phyloP scores from a whole-genome alignment of 2,888 invertebrate genomes.

The Harpalus rubripes region DNA sequence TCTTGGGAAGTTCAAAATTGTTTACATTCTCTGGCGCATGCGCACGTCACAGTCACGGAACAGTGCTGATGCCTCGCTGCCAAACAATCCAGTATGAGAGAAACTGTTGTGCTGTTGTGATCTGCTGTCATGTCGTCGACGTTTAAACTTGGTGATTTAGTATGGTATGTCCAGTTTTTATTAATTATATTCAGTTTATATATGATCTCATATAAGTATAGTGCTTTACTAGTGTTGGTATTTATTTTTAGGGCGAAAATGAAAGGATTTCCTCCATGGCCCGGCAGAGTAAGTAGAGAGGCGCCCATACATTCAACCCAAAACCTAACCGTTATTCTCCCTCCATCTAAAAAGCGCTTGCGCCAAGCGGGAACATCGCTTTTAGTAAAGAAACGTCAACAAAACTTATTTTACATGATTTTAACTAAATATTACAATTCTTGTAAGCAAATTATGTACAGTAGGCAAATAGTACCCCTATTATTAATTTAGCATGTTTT shows the following conservation, averaged over 20 bases:
- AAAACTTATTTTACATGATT: conserved; percentile 38
- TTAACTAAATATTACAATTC: conserved; percentile 9
- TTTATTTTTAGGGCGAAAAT: conserved; percentile 93
- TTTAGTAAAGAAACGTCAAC: conserved; percentile 61
- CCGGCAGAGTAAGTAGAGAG: conserved; percentile 91
- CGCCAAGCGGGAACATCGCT: conserved; percentile 67
- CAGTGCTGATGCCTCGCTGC: conserved; percentile 63
- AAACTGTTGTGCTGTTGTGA: conserved; percentile 68
- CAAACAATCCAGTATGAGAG: conserved; percentile 72
- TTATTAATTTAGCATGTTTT: background rate
- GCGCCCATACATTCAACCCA: conserved; percentile 67
- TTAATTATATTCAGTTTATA: conserved; percentile 52
- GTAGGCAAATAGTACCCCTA: background rate
- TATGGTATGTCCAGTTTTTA: conserved; percentile 81
- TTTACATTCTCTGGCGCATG: conserved; percentile 68
- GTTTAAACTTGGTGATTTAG: conserved; percentile 84
- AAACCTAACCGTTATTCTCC: conserved; percentile 77
- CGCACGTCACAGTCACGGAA: conserved; percentile 60
- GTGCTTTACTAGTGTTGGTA: conserved; percentile 70
- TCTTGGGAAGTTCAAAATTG: conserved; percentile 50
- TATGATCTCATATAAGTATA: conserved; percentile 64
- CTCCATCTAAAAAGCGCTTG: conserved; percentile 73
- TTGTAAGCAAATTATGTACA: conserved; percentile 1
- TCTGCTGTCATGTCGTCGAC: conserved; percentile 78
- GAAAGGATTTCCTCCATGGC: conserved; percentile 98